Conservation (phyloP, 1,140 invertebrate species). For the Drosophila rhopaloa region DNA sequence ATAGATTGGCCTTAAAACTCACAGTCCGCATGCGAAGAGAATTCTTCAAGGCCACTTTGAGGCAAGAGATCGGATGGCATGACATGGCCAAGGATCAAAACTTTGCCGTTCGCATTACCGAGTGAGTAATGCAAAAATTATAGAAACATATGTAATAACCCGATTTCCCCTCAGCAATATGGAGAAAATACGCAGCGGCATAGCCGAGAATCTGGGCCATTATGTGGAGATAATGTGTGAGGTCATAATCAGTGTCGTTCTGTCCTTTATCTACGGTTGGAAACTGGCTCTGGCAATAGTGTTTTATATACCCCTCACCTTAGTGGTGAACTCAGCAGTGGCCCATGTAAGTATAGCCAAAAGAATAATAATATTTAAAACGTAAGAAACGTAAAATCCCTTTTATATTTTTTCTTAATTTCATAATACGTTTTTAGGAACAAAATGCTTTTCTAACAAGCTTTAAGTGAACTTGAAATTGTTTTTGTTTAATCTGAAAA, state of each 20-base stretch:
- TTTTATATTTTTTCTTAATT: neutral
- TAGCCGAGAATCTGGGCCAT: conserved; percentile 94
- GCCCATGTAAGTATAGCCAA: conserved; percentile 86
- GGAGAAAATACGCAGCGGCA: conserved; percentile 93
- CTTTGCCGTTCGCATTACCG: conserved; percentile 93
- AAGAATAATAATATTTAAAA: neutral
- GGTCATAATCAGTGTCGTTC: conserved; percentile 88
- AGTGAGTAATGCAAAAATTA: conserved; percentile 87
- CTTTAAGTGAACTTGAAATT: conserved; percentile 25
- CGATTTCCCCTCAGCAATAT: conserved; percentile 88
- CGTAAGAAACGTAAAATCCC: neutral
- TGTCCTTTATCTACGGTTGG: conserved; percentile 92
- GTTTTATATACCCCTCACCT: conserved; percentile 91
- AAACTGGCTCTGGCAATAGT: conserved; percentile 92
- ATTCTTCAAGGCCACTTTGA: conserved; percentile 90
- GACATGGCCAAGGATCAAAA: conserved; percentile 93
- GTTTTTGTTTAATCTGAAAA: conserved; percentile 20
- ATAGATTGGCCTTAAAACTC: conserved; percentile 87
- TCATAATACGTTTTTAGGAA: conserved; percentile 8
- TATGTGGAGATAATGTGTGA: conserved; percentile 89
- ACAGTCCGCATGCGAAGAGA: conserved; percentile 89
- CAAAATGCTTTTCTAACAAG: neutral
- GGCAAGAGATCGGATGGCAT: conserved; percentile 96
- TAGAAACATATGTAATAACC: too few relatives aligned
- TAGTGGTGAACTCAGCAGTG: conserved; percentile 88